A percentile compares a stretch with the other conserved stretches of the same genome.
These are phyloP conservation scores for Hemaris fuciformis DNA, from an alignment of 2,888 invertebrate species.

Conservation along the genomic window DNA sequence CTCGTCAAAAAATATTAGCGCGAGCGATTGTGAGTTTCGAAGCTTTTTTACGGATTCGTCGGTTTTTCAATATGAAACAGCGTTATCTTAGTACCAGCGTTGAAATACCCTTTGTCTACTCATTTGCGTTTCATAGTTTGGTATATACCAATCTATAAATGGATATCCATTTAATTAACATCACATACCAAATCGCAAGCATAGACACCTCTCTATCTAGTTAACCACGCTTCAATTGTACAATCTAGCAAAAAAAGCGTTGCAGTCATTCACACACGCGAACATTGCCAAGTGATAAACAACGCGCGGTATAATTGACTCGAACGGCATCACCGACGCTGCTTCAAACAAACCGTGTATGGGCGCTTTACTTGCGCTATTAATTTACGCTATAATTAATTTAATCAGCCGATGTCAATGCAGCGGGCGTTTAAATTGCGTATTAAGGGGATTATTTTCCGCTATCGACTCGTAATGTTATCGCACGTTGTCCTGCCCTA, in stretches of 20 bases:
- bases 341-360: neutral
- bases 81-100: too few relatives aligned
- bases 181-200: neutral
- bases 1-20: too few relatives aligned
- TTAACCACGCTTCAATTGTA: neutral
- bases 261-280: neutral
- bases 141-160: neutral
- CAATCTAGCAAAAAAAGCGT: neutral
- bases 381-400: constrained; percentile 39
- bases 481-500: constrained; percentile 40
- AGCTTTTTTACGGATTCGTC: too few relatives aligned
- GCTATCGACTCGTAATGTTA: constrained; percentile 45
- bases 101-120: too few relatives aligned
- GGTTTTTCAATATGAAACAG: too few relatives aligned
- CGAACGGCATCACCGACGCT: neutral
- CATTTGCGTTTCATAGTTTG: neutral
- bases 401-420: constrained; percentile 42
- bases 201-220: neutral
- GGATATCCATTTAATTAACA: too few relatives aligned
- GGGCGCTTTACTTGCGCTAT: constrained; percentile 25
- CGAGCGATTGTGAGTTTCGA: too few relatives aligned
- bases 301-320: neutral
- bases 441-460: constrained; percentile 45
- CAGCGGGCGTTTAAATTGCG: constrained; percentile 45
- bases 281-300: neutral